A percentile compares a stretch with the other conserved stretches of the same genome.
Conservation (phyloP, 2,888 invertebrate genomes). For the Gastrophysa polygoni region DNA sequence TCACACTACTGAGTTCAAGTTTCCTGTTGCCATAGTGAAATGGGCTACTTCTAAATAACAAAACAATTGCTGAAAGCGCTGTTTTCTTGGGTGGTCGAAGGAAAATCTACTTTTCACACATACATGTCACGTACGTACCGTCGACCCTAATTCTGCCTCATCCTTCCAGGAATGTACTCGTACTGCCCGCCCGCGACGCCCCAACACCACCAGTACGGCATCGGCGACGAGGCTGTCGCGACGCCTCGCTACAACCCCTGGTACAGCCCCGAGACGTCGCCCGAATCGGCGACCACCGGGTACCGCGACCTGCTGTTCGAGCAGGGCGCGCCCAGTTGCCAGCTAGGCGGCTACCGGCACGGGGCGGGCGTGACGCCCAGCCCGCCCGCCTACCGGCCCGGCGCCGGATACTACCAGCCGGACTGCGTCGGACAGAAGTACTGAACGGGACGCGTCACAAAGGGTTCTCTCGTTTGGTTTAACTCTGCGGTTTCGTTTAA, state of each 20-base stretch:
- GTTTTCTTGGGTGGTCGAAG: no score
- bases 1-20: no score
- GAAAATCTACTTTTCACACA: no score
- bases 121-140: no score
- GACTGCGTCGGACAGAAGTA: slow-evolving; percentile 64
- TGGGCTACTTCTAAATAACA: no score
- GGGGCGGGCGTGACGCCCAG: slow-evolving; percentile 62
- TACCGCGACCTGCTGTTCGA: slow-evolving; percentile 57
- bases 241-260: slow-evolving; percentile 60
- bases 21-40: no score
- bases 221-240: slow-evolving; percentile 48
- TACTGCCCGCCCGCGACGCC: slow-evolving; percentile 60
- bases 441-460: slow-evolving; percentile 41
- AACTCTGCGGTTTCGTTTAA: no score
- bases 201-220: slow-evolving; percentile 53
- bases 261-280: slow-evolving; percentile 62
- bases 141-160: background rate
- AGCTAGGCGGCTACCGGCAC: slow-evolving; percentile 57
- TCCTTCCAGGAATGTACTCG: slow-evolving; percentile 57
- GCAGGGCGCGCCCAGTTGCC: slow-evolving; percentile 56
- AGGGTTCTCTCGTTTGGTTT: no score
- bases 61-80: no score
- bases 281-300: slow-evolving; percentile 53
- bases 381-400: slow-evolving; percentile 62
- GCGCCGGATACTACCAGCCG: slow-evolving; percentile 63